A percentile compares a stretch with the other conserved stretches of the same genome.
Conservation (phyloP, 2,113 vertebrate species). For the Sinocyclocheilus anophthalmus region DNA sequence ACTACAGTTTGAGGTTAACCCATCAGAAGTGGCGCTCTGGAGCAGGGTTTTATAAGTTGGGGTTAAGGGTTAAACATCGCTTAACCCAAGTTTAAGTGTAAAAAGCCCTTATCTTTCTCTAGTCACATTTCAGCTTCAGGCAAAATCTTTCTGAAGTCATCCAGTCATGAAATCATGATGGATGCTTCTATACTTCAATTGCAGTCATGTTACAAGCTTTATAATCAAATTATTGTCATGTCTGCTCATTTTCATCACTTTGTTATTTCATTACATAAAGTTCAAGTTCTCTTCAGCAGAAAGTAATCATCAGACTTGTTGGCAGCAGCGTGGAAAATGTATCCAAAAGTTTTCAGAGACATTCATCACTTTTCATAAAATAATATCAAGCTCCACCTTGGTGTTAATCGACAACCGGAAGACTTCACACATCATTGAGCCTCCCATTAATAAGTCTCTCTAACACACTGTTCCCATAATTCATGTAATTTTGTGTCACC, state of each 20-base stretch:
- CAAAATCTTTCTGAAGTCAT: not conserved
- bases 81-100: not conserved
- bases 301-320: not conserved
- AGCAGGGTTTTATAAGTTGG: not conserved
- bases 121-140: not conserved
- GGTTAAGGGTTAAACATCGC: not conserved
- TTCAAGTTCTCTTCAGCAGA: not conserved
- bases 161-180: conserved; percentile 13
- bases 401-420: conserved; percentile 32
- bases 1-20: not conserved
- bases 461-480: conserved; percentile 8
- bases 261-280: not conserved
- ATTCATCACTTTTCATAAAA: conserved; percentile 4
- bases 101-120: not conserved
- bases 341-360: not conserved
- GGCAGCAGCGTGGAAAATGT: not conserved
- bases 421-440: conserved; percentile 20
- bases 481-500: conserved; percentile 25
- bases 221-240: not conserved
- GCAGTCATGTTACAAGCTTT: not conserved
- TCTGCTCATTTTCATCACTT: not conserved
- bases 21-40: not conserved
- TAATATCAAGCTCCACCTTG: not conserved
- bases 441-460: conserved; percentile 30
- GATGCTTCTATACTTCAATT: not conserved